Evolutionary conservation across 2,113 vertebrate species (phyloP), one percentile per base, ranked within the genome.

Genomic region (Melospiza melodia): DNA sequence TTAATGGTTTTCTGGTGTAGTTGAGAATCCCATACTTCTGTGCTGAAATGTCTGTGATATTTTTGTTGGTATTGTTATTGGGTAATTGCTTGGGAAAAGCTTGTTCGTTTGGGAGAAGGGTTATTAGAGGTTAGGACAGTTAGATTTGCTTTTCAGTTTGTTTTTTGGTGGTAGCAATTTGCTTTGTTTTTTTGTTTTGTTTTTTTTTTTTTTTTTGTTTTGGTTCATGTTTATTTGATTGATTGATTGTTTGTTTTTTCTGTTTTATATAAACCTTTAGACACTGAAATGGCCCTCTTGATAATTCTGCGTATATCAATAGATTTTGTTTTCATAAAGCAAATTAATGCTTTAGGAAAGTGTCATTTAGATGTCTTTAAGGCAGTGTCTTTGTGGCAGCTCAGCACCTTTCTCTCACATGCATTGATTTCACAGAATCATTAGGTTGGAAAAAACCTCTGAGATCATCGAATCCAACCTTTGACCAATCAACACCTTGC

Each of bases 91-190:
- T 54, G 20, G 8, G 15, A 39, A 6, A 2, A 0, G 19, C 17
- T 43, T 51, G 8, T 41, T 13, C 21, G 16, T 18, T 61, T 37
- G 11, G 58, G 35, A 37, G 15, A 27, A 10, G 15, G 4, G 11
- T 2, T 23, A 17, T 79, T 15, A 2, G 6, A 5, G 12, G 1
- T 10, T 21, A 35, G 5, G 4, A 12, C 4, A 21, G 1, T 37
- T 57, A 35, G 9, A 75, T 75, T 57, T 59, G 6, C 7, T 51
- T 51, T 37, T 67, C 13, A 33, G 9, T 7, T 67, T 48, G 11
- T 17, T 57, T 28, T 55, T 37, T 33, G 21, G 28, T 16, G 3
- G 1, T 1, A 5, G 11, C 19, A 10, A 31, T 61, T 86, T 44
- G 17, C 11, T 33, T 61, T n/a, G 18, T 6, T 4, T 24, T 16